Conservation (phyloP, 1,140 invertebrate species). For the Hesperophylax magnus region DNA sequence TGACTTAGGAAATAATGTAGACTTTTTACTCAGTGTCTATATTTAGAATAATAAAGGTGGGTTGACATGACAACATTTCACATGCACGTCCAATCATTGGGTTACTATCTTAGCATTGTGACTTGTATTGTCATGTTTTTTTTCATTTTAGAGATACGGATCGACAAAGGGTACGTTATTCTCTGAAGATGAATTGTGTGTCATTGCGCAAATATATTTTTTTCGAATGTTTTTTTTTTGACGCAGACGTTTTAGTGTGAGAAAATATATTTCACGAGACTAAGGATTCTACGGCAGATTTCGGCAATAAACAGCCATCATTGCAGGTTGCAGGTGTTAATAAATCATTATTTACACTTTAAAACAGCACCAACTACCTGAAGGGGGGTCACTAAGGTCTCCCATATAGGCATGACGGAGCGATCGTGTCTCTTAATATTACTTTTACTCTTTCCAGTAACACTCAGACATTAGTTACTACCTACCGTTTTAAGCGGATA, state of each 20-base stretch:
- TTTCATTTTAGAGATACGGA: not conserved
- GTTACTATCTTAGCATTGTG: slow-evolving; percentile 33
- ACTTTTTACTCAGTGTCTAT: not conserved
- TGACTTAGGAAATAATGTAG: not conserved
- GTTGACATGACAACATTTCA: not conserved
- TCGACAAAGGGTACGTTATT: slow-evolving; percentile 24
- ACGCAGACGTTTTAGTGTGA: slow-evolving; percentile 9
- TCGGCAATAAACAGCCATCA: no score
- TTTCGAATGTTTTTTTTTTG: slow-evolving; percentile 19
- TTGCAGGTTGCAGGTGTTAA: no score
- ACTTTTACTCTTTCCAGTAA: no score
- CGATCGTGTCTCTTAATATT: no score
- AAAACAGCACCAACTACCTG: no score
- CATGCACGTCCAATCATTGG: slow-evolving; percentile 24
- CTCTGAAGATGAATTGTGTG: slow-evolving; percentile 32
- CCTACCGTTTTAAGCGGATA: no score
- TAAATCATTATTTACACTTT: no score
- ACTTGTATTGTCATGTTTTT: slow-evolving; percentile 31
- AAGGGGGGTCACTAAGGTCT: no score
- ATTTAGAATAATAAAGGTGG: not conserved
- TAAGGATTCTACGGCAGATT: no score
- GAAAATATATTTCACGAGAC: slow-evolving; percentile 3
- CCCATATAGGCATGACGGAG: no score
- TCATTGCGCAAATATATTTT: slow-evolving; percentile 40
- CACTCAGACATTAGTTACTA: no score